Base-by-base conservation (phyloP, 2,113 vertebrate genomes). In the Pachyramphus minor region DNA sequence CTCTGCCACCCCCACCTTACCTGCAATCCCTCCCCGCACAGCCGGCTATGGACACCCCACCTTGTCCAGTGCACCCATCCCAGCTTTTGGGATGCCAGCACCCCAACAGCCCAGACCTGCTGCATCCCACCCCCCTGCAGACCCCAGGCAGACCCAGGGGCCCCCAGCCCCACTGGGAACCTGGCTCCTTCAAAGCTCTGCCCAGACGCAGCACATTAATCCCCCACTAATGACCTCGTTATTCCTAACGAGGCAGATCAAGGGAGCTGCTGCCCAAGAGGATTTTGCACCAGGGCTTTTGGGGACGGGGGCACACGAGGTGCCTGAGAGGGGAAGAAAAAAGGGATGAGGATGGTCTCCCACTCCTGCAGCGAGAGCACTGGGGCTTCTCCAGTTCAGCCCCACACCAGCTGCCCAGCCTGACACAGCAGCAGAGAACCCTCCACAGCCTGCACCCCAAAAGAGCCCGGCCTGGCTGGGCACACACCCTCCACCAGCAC, bases 191-290 rank as follows among this genome's bases (percentile, higher is more conserved):
- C 91, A 96, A 95, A 83, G 84, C 17, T 0, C 62, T 84, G 87
- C 82, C 5, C 20, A 92, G 79, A 25, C 1, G 8, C 78, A 72
- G 91, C 82, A 85, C 93, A 91, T 90, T 94, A 97, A 95, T 96
- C 91, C 94, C 78, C 75, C 74, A 28, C 49, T 93, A 96, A 97
- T 93, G 81, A 96, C 87, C 94, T 96, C 71, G 67, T 97, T 95
- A 96, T 72, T 96, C 62, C 84, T 95, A 96, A 95, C 84, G 47
- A 95, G 78, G 64, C 49, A 8, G 58, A 95, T 96, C 93, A 95
- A 95, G 93, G 53, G 78, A 79, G 49, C 87, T 91, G 93, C 33
- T 91, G 93, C 33, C 4, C 85, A 95, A 94, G 82, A 96, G 89
- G 94, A 96, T 95, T 97, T 94, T 50, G 69, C 35, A 56, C 72